Percentiles rank a stretch among this genome's conserved stretches.
These are phyloP conservation scores for Lepus townsendii DNA, from an alignment of 2,797 vertebrate species.

Conservation along the genomic window DNA sequence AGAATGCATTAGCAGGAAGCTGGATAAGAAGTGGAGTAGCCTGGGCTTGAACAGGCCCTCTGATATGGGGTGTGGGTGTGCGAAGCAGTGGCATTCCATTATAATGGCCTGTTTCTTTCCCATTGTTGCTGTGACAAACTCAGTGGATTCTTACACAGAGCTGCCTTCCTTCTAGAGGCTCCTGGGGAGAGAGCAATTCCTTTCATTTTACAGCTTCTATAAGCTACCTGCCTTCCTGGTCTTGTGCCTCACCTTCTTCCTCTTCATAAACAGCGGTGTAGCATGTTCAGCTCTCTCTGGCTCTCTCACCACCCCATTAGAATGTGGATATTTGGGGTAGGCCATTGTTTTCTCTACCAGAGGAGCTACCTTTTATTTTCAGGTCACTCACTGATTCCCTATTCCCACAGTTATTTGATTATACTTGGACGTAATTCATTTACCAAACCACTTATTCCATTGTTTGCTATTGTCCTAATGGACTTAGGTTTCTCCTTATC, in stretches of 20 bases:
- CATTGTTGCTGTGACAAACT: neutral
- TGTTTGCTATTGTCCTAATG: neutral
- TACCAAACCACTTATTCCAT: constrained; percentile 9
- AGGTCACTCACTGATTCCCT: constrained; percentile 3
- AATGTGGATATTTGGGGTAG: neutral
- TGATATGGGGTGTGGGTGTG: no score
- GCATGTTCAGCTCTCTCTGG: neutral
- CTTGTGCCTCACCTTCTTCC: neutral
- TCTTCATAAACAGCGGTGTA: neutral
- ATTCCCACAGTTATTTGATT: constrained; percentile 30
- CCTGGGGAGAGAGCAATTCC: neutral
- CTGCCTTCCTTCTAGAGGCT: neutral
- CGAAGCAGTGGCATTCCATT: neutral
- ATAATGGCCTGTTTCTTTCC: neutral
- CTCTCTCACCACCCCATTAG: neutral
- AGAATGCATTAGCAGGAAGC: no score
- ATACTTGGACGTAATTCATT: constrained; percentile 32
- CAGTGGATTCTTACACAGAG: neutral
- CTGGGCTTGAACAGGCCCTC: no score
- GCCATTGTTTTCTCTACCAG: neutral
- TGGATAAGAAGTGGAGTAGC: no score
- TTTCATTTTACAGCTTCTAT: no score
- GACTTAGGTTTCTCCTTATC: constrained; percentile 8
- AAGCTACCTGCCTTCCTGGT: neutral
- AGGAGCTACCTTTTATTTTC: neutral